Evolutionary conservation across 1,140 invertebrate species (phyloP).

Genomic region (Pristionchus pacificus): DNA sequence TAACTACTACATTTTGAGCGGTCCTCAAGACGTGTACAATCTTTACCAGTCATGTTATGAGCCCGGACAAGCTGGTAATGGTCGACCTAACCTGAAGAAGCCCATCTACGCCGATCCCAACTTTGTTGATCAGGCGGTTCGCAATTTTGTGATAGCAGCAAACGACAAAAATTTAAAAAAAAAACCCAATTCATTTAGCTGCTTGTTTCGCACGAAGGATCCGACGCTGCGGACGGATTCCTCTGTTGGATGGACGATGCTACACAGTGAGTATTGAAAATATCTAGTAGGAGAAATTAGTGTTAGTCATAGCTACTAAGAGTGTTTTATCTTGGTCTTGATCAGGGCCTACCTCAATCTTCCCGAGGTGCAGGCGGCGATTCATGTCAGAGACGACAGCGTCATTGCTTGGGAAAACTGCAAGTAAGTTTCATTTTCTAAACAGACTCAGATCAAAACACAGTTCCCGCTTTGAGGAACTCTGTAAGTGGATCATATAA

Average conservation of each 20-base stretch:
- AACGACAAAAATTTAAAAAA: no score
- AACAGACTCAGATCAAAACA: background rate
- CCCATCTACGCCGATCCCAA: no score
- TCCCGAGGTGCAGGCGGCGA: slow-evolving; percentile 53
- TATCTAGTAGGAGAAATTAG: background rate
- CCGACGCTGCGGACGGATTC: slow-evolving; percentile 22
- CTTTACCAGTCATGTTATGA: slow-evolving; percentile 31
- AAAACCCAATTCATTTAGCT: no score
- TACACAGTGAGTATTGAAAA: slow-evolving; percentile 5
- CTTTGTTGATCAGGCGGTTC: no score
- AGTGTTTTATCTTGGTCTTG: no score
- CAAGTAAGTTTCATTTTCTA: slow-evolving; percentile 27
- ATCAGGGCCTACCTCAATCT: slow-evolving; percentile 32
- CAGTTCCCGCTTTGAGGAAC: slow-evolving; percentile 12
- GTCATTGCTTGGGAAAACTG: slow-evolving; percentile 47
- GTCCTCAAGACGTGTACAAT: slow-evolving; percentile 27
- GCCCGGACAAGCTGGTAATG: background rate
- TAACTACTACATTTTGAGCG: background rate
- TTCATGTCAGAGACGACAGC: slow-evolving; percentile 56
- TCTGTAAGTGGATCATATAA: slow-evolving; percentile 12
- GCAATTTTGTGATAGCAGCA: no score
- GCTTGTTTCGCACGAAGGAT: slow-evolving; percentile 41
- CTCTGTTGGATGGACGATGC: slow-evolving; percentile 29
- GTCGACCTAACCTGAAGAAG: background rate
- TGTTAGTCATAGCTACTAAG: no score